Conservation (phyloP, 2,888 invertebrate species). For the Agrotis ipsilon region DNA sequence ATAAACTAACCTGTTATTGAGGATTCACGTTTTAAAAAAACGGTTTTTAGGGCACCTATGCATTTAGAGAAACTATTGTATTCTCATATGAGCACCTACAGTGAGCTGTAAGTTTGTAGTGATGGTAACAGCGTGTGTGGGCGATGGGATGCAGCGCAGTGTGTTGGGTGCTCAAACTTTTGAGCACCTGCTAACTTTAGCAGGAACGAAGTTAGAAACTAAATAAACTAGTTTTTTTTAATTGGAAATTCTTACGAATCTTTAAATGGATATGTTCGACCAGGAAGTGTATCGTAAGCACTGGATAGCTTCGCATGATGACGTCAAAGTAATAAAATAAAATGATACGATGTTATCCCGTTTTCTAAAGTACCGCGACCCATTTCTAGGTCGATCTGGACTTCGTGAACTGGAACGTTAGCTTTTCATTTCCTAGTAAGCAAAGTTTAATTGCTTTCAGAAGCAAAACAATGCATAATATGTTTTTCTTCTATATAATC, state of each 20-base stretch:
- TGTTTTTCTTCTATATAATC: background rate
- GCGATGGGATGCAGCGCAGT: too few species aligned
- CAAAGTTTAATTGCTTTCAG: background rate
- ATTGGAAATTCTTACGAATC: background rate
- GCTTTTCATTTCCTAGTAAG: slow-evolving; percentile 25
- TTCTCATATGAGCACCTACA: too few species aligned
- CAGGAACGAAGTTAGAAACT: too few species aligned
- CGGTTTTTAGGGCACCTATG: too few species aligned
- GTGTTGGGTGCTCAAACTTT: too few species aligned
- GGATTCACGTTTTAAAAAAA: too few species aligned
- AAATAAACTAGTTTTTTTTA: background rate
- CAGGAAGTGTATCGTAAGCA: slow-evolving; percentile 9
- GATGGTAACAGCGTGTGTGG: too few species aligned
- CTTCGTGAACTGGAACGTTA: background rate
- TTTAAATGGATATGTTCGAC: background rate
- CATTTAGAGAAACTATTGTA: too few species aligned
- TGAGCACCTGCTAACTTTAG: too few species aligned
- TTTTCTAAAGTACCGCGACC: slow-evolving; percentile 9
- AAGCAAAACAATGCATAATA: background rate
- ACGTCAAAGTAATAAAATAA: slow-evolving; percentile 14
- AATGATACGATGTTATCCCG: slow-evolving; percentile 6
- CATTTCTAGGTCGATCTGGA: slow-evolving; percentile 6
- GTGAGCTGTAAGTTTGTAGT: too few species aligned
- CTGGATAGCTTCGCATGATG: background rate
- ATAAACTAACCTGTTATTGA: too few species aligned